These are phyloP conservation scores for Stenopsyche tienmushanensis DNA, from an alignment of 1,140 invertebrate species.

Conservation along the genomic window DNA sequence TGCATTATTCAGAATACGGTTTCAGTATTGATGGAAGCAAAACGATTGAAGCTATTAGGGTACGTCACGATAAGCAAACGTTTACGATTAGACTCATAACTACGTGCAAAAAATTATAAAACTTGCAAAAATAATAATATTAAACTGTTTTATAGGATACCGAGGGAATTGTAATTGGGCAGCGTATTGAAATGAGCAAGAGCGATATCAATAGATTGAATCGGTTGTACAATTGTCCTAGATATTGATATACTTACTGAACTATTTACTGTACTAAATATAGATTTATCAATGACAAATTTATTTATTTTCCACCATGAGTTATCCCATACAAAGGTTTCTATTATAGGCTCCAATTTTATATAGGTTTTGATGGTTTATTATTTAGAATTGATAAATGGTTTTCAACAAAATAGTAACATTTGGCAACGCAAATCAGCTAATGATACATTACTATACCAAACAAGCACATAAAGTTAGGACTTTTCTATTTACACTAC, in stretches of 20 bases:
- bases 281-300: neutral
- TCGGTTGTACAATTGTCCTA: conserved; percentile 19
- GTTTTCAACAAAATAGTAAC: too few species aligned
- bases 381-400: too few species aligned
- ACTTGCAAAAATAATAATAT: neutral
- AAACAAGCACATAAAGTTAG: too few species aligned
- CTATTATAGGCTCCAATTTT: too few species aligned
- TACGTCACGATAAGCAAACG: conserved; percentile 42
- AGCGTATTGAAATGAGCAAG: conserved; percentile 11
- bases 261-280: too few species aligned
- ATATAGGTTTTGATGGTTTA: too few species aligned
- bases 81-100: neutral
- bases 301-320: conserved; percentile 1
- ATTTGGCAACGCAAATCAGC: too few species aligned
- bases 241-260: conserved; percentile 15
- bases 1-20: conserved; percentile 69
- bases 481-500: too few species aligned
- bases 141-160: conserved; percentile 17
- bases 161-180: conserved; percentile 11
- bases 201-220: conserved; percentile 23
- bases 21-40: conserved; percentile 66
- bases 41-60: conserved; percentile 62
- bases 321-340: too few species aligned
- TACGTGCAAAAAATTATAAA: neutral
- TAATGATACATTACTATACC: too few species aligned